A percentile compares a stretch with the other conserved stretches of the same genome.
These are phyloP conservation scores for Cliona cf. orientalis DNA, from an alignment of 37 sponge, comb jelly and placozoan species.

Conservation along the genomic window DNA sequence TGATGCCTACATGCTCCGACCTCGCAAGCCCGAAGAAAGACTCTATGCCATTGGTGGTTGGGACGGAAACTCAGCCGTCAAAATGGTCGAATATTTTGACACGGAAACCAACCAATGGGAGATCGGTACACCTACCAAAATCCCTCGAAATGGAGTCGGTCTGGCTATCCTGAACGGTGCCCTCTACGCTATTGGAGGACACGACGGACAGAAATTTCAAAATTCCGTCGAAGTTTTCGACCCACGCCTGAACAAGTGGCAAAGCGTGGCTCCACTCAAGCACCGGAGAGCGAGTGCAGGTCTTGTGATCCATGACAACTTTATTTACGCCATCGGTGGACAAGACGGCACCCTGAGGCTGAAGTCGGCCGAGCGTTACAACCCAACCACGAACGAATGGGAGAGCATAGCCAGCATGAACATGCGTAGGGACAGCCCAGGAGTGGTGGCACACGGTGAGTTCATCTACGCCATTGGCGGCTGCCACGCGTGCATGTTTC, in stretches of 20 bases:
- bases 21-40: conserved; percentile 22
- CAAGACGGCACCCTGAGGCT: conserved; percentile 39
- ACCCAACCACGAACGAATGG: conserved; percentile 29
- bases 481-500: conserved; percentile 56
- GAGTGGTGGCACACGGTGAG: conserved; percentile 32
- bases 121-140: neutral
- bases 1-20: conserved; percentile 1
- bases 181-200: conserved; percentile 53
- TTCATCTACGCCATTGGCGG: conserved; percentile 72
- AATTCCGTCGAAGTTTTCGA: conserved; percentile 36
- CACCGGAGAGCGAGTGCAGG: conserved; percentile 47
- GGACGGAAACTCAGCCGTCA: conserved; percentile 47
- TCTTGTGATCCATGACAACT: conserved; percentile 11
- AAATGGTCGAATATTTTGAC: conserved; percentile 45
- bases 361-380: conserved; percentile 40
- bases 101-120: conserved; percentile 45
- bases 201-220: conserved; percentile 42
- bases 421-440: conserved; percentile 49
- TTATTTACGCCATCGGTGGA: conserved; percentile 49
- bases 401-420: conserved; percentile 46
- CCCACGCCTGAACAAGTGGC: conserved; percentile 17
- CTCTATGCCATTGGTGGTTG: conserved; percentile 63
- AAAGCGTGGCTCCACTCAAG: conserved; percentile 15
- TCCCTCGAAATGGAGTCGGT: conserved; percentile 42
- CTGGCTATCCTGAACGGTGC: conserved; percentile 15